Evolutionary conservation across 2,888 invertebrate species (phyloP).

Genomic region (Tortrix viridana): DNA sequence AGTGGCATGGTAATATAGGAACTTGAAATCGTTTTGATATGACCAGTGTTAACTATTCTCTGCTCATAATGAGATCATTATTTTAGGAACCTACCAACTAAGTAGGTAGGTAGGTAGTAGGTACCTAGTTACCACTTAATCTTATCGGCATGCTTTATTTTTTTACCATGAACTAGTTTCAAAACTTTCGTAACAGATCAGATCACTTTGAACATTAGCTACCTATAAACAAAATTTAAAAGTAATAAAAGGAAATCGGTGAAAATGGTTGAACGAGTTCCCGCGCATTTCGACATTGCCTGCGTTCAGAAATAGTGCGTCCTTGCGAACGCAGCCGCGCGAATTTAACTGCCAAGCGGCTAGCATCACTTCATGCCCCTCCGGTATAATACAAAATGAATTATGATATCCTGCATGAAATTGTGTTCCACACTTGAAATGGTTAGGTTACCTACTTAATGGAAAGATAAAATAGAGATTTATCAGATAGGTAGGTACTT

Average conservation of each 20-base stretch:
- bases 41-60: too few species aligned
- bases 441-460: neutral
- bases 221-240: conserved; percentile 23
- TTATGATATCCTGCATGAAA: too few species aligned
- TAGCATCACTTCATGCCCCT: neutral
- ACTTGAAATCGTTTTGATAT: too few species aligned
- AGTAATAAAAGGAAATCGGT: conserved; percentile 28
- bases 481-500: too few species aligned
- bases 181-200: conserved; percentile 13
- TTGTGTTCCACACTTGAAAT: neutral
- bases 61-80: too few species aligned
- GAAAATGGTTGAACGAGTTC: conserved; percentile 47
- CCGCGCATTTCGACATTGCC: conserved; percentile 61
- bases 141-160: conserved; percentile 50
- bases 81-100: conserved; percentile 2
- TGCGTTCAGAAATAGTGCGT: conserved; percentile 65
- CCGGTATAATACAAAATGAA: neutral
- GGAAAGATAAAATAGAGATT: too few species aligned
- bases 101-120: conserved; percentile 23
- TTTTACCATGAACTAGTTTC: conserved; percentile 62
- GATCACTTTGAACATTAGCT: conserved; percentile 19
- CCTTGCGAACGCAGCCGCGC: conserved; percentile 51
- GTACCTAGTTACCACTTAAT: too few species aligned
- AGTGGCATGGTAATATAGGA: too few species aligned
- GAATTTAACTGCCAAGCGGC: conserved; percentile 21